A percentile compares a stretch with the other conserved stretches of the same genome.
Conservation (phyloP, 2,888 invertebrate genomes). For the Andrena chrysosceles region DNA sequence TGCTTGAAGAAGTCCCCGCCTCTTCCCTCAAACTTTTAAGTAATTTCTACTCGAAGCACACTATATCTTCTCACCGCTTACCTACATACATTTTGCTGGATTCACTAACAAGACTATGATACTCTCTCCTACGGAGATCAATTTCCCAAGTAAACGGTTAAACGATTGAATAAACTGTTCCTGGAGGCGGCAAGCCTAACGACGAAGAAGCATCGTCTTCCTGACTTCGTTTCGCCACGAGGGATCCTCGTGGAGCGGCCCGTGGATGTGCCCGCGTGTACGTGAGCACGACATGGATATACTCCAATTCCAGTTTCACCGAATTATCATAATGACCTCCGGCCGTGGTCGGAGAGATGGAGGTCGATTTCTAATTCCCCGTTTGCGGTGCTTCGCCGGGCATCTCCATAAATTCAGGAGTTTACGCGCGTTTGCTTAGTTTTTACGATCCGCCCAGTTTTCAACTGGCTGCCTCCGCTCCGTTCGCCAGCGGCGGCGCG, state of each 20-base stretch:
- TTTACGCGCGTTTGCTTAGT: constrained; percentile 77
- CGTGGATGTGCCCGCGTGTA: constrained; percentile 15
- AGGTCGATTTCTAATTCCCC: constrained; percentile 81
- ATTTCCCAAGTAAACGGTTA: background rate
- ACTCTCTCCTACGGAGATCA: background rate
- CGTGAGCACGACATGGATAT: constrained; percentile 53
- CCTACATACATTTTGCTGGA: too few relatives aligned
- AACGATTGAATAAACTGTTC: background rate
- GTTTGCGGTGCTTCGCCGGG: constrained; percentile 67
- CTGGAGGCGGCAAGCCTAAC: background rate
- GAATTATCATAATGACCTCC: constrained; percentile 77
- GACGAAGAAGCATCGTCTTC: constrained; percentile 4
- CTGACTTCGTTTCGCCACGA: constrained; percentile 33
- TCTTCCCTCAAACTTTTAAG: background rate
- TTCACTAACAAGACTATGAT: too few relatives aligned
- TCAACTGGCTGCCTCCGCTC: constrained; percentile 41
- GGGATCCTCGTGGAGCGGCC: background rate
- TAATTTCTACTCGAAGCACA: too few relatives aligned
- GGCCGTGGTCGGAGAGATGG: constrained; percentile 68
- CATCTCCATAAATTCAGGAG: constrained; percentile 77
- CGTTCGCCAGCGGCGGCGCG: background rate
- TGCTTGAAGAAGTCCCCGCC: background rate
- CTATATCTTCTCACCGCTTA: too few relatives aligned
- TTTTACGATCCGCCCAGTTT: constrained; percentile 77
- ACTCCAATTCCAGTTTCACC: constrained; percentile 78